Base-by-base conservation (phyloP, 2,888 invertebrate genomes). In the Diloba caeruleocephala region DNA sequence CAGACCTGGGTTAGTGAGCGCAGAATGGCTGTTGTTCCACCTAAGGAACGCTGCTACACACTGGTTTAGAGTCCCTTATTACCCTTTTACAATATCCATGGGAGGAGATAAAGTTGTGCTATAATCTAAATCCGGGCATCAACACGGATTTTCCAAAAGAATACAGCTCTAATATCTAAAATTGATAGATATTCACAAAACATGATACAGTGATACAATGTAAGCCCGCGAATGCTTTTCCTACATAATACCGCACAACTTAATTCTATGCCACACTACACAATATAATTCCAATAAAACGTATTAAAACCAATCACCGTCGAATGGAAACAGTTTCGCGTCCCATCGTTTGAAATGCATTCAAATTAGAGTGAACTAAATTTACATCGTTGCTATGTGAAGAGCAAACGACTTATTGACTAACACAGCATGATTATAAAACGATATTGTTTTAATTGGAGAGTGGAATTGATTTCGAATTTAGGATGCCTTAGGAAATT, bases 221-320 rank as follows among this genome's bases (percentile, higher is more conserved):
- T 45, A 43, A 48, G 49, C 33, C 37, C 6, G 3, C 52, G 12
- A 59, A 42, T 23, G 33, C 26, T 43, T 50, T 51, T 2, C 10
- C 4, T 26, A 43, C 12, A 42, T 21, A 42, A 42, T 9, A 26
- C 13, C 6, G 1, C 5, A 12, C 26, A 13, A 6, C 28, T 13
- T 44, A 37, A 51, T 65, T 50, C 41, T 23, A 56, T 23, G 12
- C 13, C 31, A 26, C 34, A 26, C 37, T 15, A 43, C 28, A 50
- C 48, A 50, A 44, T 53, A 58, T 63, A 58, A 65, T 68, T 63
- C 58, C 69, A 63, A 69, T 66, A 37, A 64, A 63, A 66, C 48
- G 48, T 39, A 51, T 46, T 52, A 44, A 37, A 49, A 34, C 49
- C 54, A 59, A 69, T 63, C 42, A 44, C 34, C 19, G 29, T 48